A percentile compares a stretch with the other conserved stretches of the same genome.
Evolutionary conservation across 2,888 invertebrate species (phyloP).

Genomic region (Amblyjoppa proteus): DNA sequence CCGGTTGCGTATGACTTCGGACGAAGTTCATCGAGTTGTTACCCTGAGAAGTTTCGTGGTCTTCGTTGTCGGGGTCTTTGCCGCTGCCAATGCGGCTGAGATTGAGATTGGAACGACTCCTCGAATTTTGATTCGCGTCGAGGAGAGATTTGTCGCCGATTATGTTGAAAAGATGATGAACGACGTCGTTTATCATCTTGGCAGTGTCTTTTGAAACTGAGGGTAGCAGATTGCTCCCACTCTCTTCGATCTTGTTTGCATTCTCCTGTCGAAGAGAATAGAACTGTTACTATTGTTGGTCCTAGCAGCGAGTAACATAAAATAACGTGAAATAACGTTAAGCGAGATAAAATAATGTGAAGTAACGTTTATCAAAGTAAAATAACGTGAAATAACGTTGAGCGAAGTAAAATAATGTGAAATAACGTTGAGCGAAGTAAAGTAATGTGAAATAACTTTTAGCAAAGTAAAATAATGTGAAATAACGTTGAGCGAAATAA

Average conservation of each 20-base stretch:
- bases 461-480: no score
- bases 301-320: background rate
- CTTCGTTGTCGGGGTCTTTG: background rate
- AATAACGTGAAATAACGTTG: background rate
- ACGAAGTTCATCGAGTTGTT: slow-evolving; percentile 52
- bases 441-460: no score
- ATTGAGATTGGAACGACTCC: slow-evolving; percentile 56
- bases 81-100: slow-evolving; percentile 26
- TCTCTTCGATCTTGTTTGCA: slow-evolving; percentile 78
- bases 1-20: slow-evolving; percentile 75
- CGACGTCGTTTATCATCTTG: slow-evolving; percentile 74
- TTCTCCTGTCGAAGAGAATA: slow-evolving; percentile 71
- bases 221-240: slow-evolving; percentile 80
- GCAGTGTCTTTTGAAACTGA: slow-evolving; percentile 75
- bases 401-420: background rate
- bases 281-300: background rate
- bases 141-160: slow-evolving; percentile 70
- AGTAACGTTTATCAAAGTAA: background rate
- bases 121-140: slow-evolving; percentile 71
- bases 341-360: background rate
- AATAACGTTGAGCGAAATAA: no score
- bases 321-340: background rate
- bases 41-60: slow-evolving; percentile 21
- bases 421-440: background rate
- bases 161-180: slow-evolving; percentile 74